These are phyloP conservation scores for Drosophila borealis DNA, from an alignment of 2,888 invertebrate species.

Conservation along the genomic window DNA sequence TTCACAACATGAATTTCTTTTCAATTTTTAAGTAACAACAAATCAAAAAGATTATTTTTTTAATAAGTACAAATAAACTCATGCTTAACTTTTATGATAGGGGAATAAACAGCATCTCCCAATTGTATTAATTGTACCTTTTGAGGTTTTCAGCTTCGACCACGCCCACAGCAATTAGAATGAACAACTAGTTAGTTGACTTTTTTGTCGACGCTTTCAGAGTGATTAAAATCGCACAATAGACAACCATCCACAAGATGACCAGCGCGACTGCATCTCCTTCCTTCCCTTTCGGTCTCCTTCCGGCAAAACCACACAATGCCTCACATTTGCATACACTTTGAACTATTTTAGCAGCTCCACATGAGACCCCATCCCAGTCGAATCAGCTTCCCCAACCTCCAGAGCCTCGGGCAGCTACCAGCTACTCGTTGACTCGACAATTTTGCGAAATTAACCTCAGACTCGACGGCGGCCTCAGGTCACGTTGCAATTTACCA, in stretches of 20 bases:
- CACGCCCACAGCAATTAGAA: slow-evolving; percentile 60
- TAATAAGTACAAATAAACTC: neutral
- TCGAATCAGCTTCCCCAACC: neutral
- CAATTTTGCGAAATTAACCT: slow-evolving; percentile 82
- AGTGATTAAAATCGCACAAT: slow-evolving; percentile 79
- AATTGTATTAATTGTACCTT: slow-evolving; percentile 52
- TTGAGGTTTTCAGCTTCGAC: slow-evolving; percentile 37
- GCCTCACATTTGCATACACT: slow-evolving; percentile 78
- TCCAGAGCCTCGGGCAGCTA: neutral
- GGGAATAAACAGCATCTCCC: neutral
- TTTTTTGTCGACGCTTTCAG: slow-evolving; percentile 73
- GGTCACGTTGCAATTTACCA: slow-evolving; percentile 80
- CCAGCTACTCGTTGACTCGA: slow-evolving; percentile 75
- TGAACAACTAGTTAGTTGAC: slow-evolving; percentile 67
- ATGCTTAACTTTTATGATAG: neutral
- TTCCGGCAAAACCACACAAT: slow-evolving; percentile 80
- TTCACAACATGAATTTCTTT: slow-evolving; percentile 13
- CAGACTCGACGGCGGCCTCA: slow-evolving; percentile 75
- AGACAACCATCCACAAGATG: slow-evolving; percentile 61
- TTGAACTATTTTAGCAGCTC: slow-evolving; percentile 65
- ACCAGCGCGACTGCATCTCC: slow-evolving; percentile 45
- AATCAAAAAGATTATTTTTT: slow-evolving; percentile 3
- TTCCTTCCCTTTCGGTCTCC: slow-evolving; percentile 28
- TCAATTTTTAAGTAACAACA: neutral
- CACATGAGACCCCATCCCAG: slow-evolving; percentile 3